Percentiles rank a stretch among this genome's conserved stretches.
Conservation (phyloP, 2,113 vertebrate species). For the Pterophyllum scalare region DNA sequence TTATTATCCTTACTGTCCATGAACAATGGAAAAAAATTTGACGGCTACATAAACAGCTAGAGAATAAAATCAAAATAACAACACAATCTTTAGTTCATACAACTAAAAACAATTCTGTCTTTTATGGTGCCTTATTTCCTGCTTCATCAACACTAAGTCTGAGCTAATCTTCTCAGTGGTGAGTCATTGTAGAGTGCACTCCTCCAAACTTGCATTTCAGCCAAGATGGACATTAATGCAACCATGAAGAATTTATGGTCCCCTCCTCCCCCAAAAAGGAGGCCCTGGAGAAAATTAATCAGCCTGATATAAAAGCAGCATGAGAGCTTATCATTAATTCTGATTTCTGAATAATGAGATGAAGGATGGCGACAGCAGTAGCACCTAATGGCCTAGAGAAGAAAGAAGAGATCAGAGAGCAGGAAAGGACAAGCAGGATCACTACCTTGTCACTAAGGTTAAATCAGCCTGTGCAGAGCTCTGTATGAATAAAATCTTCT, state of each 20-base stretch:
- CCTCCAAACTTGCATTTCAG: background rate
- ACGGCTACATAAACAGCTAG: background rate
- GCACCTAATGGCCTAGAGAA: background rate
- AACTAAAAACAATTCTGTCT: background rate
- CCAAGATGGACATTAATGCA: constrained; percentile 4
- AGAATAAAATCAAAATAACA: background rate
- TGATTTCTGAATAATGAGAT: constrained; percentile 33
- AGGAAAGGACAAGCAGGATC: background rate
- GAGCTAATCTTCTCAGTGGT: background rate
- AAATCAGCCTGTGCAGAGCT: background rate
- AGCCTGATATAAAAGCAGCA: constrained; percentile 3
- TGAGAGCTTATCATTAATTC: constrained; percentile 18
- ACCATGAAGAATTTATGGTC: background rate
- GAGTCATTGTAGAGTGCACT: background rate
- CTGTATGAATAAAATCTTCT: background rate
- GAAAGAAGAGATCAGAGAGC: background rate
- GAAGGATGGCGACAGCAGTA: background rate
- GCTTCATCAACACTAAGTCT: constrained; percentile 8
- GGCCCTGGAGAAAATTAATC: background rate
- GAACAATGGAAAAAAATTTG: background rate
- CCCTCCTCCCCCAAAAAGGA: background rate
- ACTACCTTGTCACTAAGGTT: constrained; percentile 18
- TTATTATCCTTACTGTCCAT: background rate
- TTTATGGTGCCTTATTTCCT: constrained; percentile 20
- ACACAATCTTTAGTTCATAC: background rate